phyloP scores from a whole-genome alignment of 1,140 invertebrate species.

The Andricus grossulariae region DNA sequence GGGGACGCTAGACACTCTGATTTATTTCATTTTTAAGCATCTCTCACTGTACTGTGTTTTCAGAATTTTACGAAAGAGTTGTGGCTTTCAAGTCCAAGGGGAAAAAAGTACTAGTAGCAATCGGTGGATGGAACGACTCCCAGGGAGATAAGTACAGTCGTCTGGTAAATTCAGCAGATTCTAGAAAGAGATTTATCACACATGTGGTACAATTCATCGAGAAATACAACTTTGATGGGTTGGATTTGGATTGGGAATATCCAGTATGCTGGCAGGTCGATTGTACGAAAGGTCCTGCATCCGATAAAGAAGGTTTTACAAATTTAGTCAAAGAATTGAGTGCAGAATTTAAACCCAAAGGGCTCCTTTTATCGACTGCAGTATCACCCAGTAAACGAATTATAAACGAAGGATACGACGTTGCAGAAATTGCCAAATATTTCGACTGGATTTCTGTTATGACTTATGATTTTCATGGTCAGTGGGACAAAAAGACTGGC shows the following conservation, averaged over 20 bases:
- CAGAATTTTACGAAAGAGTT: slow-evolving; percentile 79
- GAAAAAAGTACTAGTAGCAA: slow-evolving; percentile 79
- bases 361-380: slow-evolving; percentile 86
- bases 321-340: slow-evolving; percentile 84
- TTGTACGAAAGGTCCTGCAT: slow-evolving; percentile 84
- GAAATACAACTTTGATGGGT: slow-evolving; percentile 79
- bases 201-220: slow-evolving; percentile 77
- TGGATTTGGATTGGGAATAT: slow-evolving; percentile 83
- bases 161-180: slow-evolving; percentile 75
- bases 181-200: slow-evolving; percentile 75
- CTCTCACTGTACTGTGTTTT: slow-evolving; percentile 4
- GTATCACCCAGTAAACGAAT: slow-evolving; percentile 90
- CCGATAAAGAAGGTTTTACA: slow-evolving; percentile 86
- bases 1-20: too few species aligned
- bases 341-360: slow-evolving; percentile 82
- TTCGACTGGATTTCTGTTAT: slow-evolving; percentile 90
- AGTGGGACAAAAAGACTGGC: slow-evolving; percentile 93
- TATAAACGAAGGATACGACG: slow-evolving; percentile 85
- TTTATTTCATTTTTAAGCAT: neutral
- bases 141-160: slow-evolving; percentile 80
- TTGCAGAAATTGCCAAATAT: slow-evolving; percentile 76
- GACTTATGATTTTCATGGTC: slow-evolving; percentile 93
- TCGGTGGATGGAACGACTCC: slow-evolving; percentile 82
- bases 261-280: slow-evolving; percentile 84
- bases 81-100: slow-evolving; percentile 76